phyloP scores from a whole-genome alignment of 2,113 vertebrate genomes.

The Addax nasomaculatus region DNA sequence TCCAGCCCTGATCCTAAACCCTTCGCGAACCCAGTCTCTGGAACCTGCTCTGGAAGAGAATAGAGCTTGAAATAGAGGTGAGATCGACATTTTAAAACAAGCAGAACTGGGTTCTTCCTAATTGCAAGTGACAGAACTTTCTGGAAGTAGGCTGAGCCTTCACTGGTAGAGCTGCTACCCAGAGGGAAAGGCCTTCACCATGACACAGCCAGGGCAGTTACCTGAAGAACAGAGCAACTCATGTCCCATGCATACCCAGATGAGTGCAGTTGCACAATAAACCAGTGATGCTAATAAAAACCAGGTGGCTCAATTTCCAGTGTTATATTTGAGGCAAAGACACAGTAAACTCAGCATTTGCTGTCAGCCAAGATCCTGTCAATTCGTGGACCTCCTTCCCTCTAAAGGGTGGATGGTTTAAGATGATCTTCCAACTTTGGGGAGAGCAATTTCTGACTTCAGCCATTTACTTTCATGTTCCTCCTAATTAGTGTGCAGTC shows the following conservation, averaged over 20 bases:
- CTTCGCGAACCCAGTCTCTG: neutral
- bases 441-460: neutral
- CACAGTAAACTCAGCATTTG: neutral
- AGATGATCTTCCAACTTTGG: neutral
- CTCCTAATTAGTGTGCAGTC: neutral
- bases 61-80: neutral
- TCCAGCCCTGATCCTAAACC: neutral
- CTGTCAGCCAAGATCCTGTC: neutral
- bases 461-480: neutral
- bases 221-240: neutral
- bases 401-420: neutral
- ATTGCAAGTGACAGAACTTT: neutral
- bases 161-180: neutral
- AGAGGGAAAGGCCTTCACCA: neutral
- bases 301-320: neutral
- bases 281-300: neutral
- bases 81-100: neutral
- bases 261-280: neutral
- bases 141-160: neutral
- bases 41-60: neutral
- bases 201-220: too few relatives aligned
- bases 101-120: neutral
- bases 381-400: neutral
- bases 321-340: neutral
- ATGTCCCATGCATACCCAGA: fast-evolving